Base-by-base conservation (phyloP, 2,888 invertebrate species). In the Cryptocephalus moraei region DNA sequence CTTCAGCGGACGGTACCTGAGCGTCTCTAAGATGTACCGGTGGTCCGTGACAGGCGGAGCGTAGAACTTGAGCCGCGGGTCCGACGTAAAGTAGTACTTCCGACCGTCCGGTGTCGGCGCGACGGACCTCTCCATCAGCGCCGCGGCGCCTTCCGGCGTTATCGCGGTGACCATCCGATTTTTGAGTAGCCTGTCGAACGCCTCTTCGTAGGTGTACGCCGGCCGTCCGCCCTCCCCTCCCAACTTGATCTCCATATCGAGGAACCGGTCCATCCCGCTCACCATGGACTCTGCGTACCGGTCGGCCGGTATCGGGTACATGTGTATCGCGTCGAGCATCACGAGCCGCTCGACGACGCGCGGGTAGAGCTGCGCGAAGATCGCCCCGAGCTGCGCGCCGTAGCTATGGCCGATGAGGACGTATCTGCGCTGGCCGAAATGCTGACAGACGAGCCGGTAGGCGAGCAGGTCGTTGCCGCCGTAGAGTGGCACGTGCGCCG, bases 11-110 rank as follows among this genome's bases (percentile, higher is more conserved):
- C 51, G 39, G 36, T 52, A 46, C 46, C 59, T 61, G 1, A 73
- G 63, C 1, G 75, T 50, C 9, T 68, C 60, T 31, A 67, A 59
- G 4, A 53, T 50, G 52, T 61, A 66, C 10, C 51, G 54, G 40
- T 51, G 47, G 50, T 62, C 63, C 14, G 58, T 56, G 0, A 73
- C 64, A 0, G 76, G 72, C 1, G 57, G 54, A 0, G 73, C 48
- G 0, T 69, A 31, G 0, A 56, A 9, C 50, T 74, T 77, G 51
- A 74, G 62, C 11, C 81, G 71, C 9, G 70, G 73, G 56, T 82
- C 82, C 52, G 73, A 73, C 3, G 76, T 77, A 54, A 76, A 78
- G 47, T 73, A 75, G 51, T 73, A 79, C n/a, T n/a, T n/a, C 46
- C 65, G 59, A 41, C 74, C 72, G 8, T 71, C 33, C n/a, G n/a